A percentile compares a stretch with the other conserved stretches of the same genome.
These are phyloP conservation scores for Glossophaga mutica DNA, from an alignment of 2,797 vertebrate species.

Conservation along the genomic window DNA sequence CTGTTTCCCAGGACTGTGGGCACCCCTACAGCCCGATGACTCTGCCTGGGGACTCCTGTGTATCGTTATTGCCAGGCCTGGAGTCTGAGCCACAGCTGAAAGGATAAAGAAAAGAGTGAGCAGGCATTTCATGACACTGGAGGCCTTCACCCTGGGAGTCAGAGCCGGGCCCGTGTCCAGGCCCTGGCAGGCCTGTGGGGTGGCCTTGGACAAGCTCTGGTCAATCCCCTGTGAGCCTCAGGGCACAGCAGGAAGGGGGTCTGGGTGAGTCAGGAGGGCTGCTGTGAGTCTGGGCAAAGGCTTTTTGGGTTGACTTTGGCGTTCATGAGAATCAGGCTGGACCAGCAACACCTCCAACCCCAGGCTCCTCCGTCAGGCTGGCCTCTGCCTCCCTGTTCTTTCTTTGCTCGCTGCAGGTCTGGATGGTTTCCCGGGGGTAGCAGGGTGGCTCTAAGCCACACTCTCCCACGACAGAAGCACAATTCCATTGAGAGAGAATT, in stretches of 20 bases:
- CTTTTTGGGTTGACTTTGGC: constrained; percentile 21
- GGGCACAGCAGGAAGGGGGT: not conserved
- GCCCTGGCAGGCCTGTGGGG: not conserved
- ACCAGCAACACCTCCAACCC: constrained; percentile 27
- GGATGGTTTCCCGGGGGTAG: not conserved
- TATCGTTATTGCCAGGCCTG: not conserved
- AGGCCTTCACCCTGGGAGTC: not conserved
- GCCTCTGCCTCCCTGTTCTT: not conserved
- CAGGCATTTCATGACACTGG: not conserved
- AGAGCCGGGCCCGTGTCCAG: not conserved
- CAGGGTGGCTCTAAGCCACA: not conserved
- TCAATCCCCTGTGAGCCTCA: not conserved
- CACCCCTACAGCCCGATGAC: too few relatives aligned
- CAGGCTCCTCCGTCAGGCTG: not conserved
- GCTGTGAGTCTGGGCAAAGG: constrained; percentile 47
- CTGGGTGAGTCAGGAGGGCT: constrained; percentile 15
- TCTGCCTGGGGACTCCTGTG: not conserved
- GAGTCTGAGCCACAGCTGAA: not conserved
- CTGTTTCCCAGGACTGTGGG: not conserved
- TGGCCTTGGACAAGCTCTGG: not conserved
- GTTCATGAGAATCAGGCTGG: constrained; percentile 22
- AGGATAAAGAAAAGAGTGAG: not conserved
- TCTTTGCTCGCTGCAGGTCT: not conserved
- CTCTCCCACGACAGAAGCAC: not conserved
- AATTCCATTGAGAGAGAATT: not conserved